phyloP scores from a whole-genome alignment of 2,888 invertebrate species.

The Hirtodrosophila cameraria region DNA sequence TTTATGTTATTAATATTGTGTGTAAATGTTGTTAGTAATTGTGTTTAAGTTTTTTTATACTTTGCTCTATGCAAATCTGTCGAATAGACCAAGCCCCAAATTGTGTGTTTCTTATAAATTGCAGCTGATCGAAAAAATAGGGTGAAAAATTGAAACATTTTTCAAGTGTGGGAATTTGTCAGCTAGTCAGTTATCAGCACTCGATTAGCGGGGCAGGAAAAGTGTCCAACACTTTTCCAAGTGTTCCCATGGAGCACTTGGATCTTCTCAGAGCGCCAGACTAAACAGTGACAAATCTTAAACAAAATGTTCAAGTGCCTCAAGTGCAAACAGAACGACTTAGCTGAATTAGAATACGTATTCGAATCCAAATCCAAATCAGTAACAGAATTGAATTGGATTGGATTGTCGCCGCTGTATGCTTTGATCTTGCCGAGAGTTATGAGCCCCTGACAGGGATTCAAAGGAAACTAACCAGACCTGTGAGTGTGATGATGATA shows the following conservation, averaged over 20 bases:
- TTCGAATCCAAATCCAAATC: slow-evolving; percentile 5
- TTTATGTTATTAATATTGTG: slow-evolving; percentile 27
- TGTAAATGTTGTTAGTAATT: slow-evolving; percentile 43
- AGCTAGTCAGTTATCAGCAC: slow-evolving; percentile 21
- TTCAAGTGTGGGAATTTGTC: slow-evolving; percentile 46
- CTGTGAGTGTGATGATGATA: slow-evolving; percentile 51
- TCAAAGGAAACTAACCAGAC: slow-evolving; percentile 52
- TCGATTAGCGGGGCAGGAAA: slow-evolving; percentile 20
- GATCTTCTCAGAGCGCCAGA: slow-evolving; percentile 23
- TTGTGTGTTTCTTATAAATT: slow-evolving; percentile 41
- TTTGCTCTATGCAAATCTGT: slow-evolving; percentile 48
- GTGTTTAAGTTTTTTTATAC: slow-evolving; percentile 27
- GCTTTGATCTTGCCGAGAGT: slow-evolving; percentile 61
- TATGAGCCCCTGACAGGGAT: slow-evolving; percentile 40
- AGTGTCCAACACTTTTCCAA: slow-evolving; percentile 13
- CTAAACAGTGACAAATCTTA: slow-evolving; percentile 65
- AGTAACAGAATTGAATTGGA: slow-evolving; percentile 6
- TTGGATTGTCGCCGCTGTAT: slow-evolving; percentile 53
- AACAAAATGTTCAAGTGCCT: slow-evolving; percentile 48
- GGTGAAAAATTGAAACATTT: too few species aligned
- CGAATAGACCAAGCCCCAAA: slow-evolving; percentile 43
- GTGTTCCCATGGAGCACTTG: neutral
- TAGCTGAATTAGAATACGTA: neutral
- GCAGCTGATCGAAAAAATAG: slow-evolving; percentile 7
- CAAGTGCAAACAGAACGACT: slow-evolving; percentile 8